Base-by-base conservation (phyloP, 2,888 invertebrate species). In the Hipparchia semele region DNA sequence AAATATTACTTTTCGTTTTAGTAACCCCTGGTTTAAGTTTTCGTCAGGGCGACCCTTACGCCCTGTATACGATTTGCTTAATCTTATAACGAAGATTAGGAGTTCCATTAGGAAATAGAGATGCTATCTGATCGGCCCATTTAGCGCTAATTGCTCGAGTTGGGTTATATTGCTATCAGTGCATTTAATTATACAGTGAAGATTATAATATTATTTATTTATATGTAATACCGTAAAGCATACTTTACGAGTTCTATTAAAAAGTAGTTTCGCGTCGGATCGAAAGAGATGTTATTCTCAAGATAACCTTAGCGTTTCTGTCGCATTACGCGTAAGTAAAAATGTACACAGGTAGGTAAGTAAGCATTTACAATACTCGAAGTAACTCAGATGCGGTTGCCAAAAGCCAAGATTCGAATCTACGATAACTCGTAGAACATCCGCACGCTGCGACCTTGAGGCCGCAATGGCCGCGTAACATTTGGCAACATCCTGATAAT, bases 31-130 rank as follows among this genome's bases (percentile, higher is more conserved):
- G 23, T 23, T 23, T 23, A 23, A 23, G 1, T 23, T 23, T 23
- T 23, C 23, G 23, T 23, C 23, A 23, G 23, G 23, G 23, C 23
- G 23, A 23, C 23, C 23, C 23, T 23, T 23, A 23, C 23, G 23
- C 23, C 23, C 23, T 23, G 9, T 12, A 53, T 53, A 58, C 58
- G 9, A 58, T 58, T 58, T 23, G 58, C 58, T 8, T 56, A 13
- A 23, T 58, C 58, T 13, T 23, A 58, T 58, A 9, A 13, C 58
- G 8, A 13, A 58, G 58, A 58, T 58, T 13, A 58, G 23, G 58
- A 58, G 23, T 58, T 58, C 58, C 58, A 58, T 58, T 58, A 58
- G 58, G 23, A 58, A 23, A 58, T 58, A 7, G 58, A 58, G 9
- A 58, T 23, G 23, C 23, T 58, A 58, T 58, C 58, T 9, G 58